phyloP scores from a whole-genome alignment of 1,140 invertebrate genomes.

The Drosophila orena region DNA sequence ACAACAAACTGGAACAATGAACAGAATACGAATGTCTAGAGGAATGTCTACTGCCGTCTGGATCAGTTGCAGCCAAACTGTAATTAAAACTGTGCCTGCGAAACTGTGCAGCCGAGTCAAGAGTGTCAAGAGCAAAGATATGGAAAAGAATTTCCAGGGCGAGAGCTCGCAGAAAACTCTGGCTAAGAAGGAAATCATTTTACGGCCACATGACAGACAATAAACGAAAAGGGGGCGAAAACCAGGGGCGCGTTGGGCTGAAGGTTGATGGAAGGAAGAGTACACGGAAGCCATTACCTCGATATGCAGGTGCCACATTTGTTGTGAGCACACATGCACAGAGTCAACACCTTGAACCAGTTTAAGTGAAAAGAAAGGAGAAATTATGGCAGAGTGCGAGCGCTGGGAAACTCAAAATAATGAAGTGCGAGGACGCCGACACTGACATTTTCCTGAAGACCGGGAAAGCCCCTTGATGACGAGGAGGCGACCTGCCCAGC shows the following conservation, averaged over 20 bases:
- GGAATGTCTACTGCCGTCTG: slow-evolving; percentile 36
- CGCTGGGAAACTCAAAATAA: slow-evolving; percentile 73
- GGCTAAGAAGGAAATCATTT: slow-evolving; percentile 74
- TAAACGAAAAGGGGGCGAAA: slow-evolving; percentile 52
- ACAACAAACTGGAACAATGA: slow-evolving; percentile 62
- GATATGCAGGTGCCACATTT: slow-evolving; percentile 31
- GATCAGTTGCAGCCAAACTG: slow-evolving; percentile 50
- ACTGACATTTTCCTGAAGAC: slow-evolving; percentile 42
- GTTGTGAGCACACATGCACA: slow-evolving; percentile 48
- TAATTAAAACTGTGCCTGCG: slow-evolving; percentile 66
- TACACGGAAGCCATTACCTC: slow-evolving; percentile 66
- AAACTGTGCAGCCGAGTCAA: slow-evolving; percentile 47
- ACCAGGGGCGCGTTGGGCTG: slow-evolving; percentile 6
- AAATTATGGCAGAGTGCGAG: slow-evolving; percentile 48
- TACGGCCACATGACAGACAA: slow-evolving; percentile 77
- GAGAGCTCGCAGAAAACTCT: slow-evolving; percentile 6
- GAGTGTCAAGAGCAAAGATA: slow-evolving; percentile 74
- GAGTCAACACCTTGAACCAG: slow-evolving; percentile 82
- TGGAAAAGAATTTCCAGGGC: slow-evolving; percentile 61
- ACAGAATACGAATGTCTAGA: slow-evolving; percentile 28
- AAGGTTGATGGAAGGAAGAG: slow-evolving; percentile 44
- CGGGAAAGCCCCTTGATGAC: slow-evolving; percentile 16
- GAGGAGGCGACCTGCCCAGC: slow-evolving; percentile 25
- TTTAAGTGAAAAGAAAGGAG: slow-evolving; percentile 59
- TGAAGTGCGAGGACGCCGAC: slow-evolving; percentile 69